Evolutionary conservation across 1,140 invertebrate genomes (phyloP), one percentile per base, ranked within the genome.

Genomic region (Ostrea denselamellosa): DNA sequence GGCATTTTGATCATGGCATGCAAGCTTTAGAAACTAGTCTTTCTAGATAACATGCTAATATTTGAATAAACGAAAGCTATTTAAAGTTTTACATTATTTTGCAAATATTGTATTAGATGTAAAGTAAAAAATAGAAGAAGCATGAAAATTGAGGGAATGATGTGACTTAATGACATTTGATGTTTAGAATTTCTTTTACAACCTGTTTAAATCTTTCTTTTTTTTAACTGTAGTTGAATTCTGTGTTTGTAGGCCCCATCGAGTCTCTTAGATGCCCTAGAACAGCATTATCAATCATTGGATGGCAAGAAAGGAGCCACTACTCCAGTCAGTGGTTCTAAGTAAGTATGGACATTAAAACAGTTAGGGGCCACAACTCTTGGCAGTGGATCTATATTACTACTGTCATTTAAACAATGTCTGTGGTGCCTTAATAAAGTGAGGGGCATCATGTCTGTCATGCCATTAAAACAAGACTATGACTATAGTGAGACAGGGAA

Each of bases 261-360:
- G 94, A 99, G 98, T 95, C 96, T 99, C 82, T 95, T 99, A 83
- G 99, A 99, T 95, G 99, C 99, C 0, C 95, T 99, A 84, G 99
- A 99, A 94, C 98, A 98, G 91, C 99, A 99, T 95, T 96, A 99
- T 82, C 97, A 97, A 44, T 96, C 97, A 0, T 94, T 99, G 52
- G 99, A 99, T 94, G 98, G 98, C 92, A 99, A 99, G 95, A 95
- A 95, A 90, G 93, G 95, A 44, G 90, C 87, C 8, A 90, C 90
- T 62, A 83, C 92, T 83, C 87, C 91, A 87, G 87, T 87, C 85
- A 83, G 88, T 89, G 34, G 88, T 86, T 54, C 88, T 52, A 85
- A 90, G 92, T 93, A 91, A 89, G 91, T 87, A 19, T 62, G 17
- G 17, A 0, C 5, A 44, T 1, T 44, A 44, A 44, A 5, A 44